phyloP scores from a whole-genome alignment of 92 coral and sea anemone species.

The Zoanthus solanderi region DNA sequence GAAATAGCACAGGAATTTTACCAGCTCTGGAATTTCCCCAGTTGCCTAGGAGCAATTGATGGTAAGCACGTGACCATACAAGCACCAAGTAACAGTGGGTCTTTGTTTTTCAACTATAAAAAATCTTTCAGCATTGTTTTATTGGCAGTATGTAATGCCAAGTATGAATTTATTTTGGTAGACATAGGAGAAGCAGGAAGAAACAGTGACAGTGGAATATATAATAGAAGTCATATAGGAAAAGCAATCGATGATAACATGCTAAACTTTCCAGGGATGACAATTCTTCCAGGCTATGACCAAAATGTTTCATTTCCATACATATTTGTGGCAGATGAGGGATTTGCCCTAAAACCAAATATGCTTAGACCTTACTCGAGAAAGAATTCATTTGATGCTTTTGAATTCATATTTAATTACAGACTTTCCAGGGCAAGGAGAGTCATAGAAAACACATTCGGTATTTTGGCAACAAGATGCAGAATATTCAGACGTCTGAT shows the following conservation, averaged over 20 bases:
- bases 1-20: constrained; percentile 52
- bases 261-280: neutral
- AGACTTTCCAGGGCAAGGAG: constrained; percentile 10
- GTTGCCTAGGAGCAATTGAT: constrained; percentile 5
- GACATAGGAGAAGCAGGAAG: constrained; percentile 42
- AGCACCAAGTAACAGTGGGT: constrained; percentile 35
- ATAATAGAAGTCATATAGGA: neutral
- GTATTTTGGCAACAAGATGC: constrained; percentile 51
- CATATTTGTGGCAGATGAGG: neutral
- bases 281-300: neutral
- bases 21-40: constrained; percentile 45
- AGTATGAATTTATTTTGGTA: neutral
- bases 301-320: neutral
- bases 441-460: constrained; percentile 52
- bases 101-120: constrained; percentile 33
- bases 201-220: constrained; percentile 37
- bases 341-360: neutral
- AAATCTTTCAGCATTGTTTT: constrained; percentile 41
- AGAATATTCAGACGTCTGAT: constrained; percentile 45
- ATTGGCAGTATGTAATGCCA: constrained; percentile 50
- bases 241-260: neutral
- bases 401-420: constrained; percentile 23
- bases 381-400: neutral
- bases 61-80: neutral
- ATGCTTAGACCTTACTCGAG: neutral